Conservation (phyloP, 2,113 vertebrate species). For the Psophia crepitans region DNA sequence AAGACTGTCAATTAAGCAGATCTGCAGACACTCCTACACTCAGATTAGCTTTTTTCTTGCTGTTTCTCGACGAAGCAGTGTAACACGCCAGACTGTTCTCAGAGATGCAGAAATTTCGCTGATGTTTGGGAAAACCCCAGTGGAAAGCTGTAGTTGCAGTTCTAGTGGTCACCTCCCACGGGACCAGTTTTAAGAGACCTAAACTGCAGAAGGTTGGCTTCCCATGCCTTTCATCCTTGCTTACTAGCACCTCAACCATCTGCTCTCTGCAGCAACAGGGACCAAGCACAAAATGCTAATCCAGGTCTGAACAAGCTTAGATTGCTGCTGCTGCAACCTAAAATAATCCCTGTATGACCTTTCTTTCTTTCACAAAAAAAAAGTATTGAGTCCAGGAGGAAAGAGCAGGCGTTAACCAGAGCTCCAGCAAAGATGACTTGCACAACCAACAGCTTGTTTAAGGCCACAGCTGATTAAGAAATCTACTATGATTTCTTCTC, state of each 20-base stretch:
- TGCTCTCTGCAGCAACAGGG: neutral
- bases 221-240: neutral
- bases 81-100: accelerated
- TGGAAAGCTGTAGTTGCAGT: neutral
- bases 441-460: neutral
- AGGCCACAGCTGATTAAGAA: neutral
- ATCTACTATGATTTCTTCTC: neutral
- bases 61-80: neutral
- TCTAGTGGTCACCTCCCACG: neutral
- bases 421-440: neutral
- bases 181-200: neutral
- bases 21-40: neutral
- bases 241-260: neutral
- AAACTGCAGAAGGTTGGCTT: neutral
- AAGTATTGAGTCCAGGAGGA: neutral
- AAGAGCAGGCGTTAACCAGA: neutral
- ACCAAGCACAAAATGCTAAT: neutral
- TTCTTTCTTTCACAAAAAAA: neutral
- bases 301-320: neutral
- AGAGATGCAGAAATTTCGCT: neutral
- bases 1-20: neutral
- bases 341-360: neutral
- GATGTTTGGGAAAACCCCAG: neutral
- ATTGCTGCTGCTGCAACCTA: neutral
- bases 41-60: accelerated